Base-by-base conservation (phyloP, 2,888 invertebrate species). In the Pseudococcus viburni region DNA sequence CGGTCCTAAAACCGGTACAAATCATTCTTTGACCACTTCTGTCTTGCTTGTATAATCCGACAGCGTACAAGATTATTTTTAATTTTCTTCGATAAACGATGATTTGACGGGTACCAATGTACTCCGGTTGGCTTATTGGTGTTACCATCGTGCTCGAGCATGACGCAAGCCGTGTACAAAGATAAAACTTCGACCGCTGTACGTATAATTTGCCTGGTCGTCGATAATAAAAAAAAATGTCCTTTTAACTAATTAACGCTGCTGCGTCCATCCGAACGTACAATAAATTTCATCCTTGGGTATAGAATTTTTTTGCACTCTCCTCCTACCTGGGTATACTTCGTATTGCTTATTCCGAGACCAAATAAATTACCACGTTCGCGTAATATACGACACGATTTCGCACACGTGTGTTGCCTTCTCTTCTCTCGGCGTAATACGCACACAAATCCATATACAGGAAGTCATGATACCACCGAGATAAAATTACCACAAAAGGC, bases 11-110 rank as follows among this genome's bases (percentile, higher is more conserved):
- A 86, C 64, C 77, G 86, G 86, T 86, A 86, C 86, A 86, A 86
- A 86, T 86, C 86, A 86, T 86, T 86, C 86, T 86, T 86, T 86
- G 86, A 86, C 77, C 86, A 86, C 86, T 86, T 86, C 86, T 86
- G 86, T 86, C 86, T 86, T 48, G 73, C 73, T 73, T 73, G 73
- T 73, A 73, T 73, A 73, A 73, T 73, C 73, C 73, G 73, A 73
- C 73, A 73, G 73, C 4, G 73, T 73, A 73, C 73, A 73, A 73
- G 73, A 26, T 73, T 73, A 73, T 73, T 73, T 73, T 73, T 73
- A 73, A 73, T 73, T 73, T 73, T 73, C 73, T 39, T 19, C 73
- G 73, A 73, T 73, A 73, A 73, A 73, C 73, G 73, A 73, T 73
- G 73, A 73, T 73, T 73, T 73, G 73, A 73, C 73, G 73, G 26